Evolutionary conservation across 2,113 vertebrate species (phyloP), one percentile per base, ranked within the genome.

Genomic region (Paramisgurnus dabryanus): DNA sequence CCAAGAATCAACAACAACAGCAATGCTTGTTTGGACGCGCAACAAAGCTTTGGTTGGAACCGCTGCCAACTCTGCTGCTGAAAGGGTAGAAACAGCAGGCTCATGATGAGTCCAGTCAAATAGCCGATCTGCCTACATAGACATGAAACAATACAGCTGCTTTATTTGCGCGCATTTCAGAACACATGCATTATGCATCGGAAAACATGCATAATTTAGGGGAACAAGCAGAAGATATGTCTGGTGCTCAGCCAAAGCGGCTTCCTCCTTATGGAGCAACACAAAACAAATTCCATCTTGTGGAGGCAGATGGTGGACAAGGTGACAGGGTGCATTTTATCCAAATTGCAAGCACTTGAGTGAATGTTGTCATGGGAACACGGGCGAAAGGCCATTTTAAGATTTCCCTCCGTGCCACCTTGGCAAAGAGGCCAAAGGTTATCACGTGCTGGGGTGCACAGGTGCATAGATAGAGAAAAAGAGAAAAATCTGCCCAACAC

Each of bases 191-290:
- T 88, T 89, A 91, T 89, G 83, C 85, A 91, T 85, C 83, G 79
- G 40, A 84, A 81, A 71, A 74, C 82, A 89, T 90, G 90, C 87
- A 91, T 91, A 89, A 91, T 91, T 90, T 89, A 90, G 79, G 86
- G 80, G 76, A 88, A 91, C 82, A 90, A 90, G 87, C 86, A 72
- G 71, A 85, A 80, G 85, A 87, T 87, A 79, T 84, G 87, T 88
- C 88, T 90, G 90, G 72, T 71, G 82, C 79, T 61, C 67, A 67
- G 82, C 85, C 82, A 81, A 76, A 58, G 71, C 66, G 74, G 64
- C 85, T 85, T 87, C 79, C 66, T 82, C 83, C 88, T 88, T 83
- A 86, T 82, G 88, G 76, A 80, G 81, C 67, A 78, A 77, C 73
- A 67, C 64, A 73, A 89, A 86, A 86, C 87, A 88, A 85, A 82